These are phyloP conservation scores for Eulimnadia texana DNA, from an alignment of 1,140 invertebrate species.

Conservation along the genomic window DNA sequence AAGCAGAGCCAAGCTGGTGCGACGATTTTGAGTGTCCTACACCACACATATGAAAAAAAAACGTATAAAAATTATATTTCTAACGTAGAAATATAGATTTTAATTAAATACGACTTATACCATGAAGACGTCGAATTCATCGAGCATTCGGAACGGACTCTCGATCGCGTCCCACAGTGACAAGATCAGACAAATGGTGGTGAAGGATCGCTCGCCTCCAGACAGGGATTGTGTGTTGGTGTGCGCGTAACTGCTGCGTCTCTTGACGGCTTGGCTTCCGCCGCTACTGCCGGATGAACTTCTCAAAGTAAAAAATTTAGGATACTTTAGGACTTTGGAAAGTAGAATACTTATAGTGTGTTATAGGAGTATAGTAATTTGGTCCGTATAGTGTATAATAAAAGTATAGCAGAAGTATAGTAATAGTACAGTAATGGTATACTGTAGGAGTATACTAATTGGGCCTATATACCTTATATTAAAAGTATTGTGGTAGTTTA, in stretches of 20 bases:
- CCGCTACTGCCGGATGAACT: too few relatives aligned
- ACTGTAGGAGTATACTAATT: too few relatives aligned
- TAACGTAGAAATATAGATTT: neutral
- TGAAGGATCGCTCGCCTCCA: slow-evolving; percentile 88
- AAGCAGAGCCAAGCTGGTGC: slow-evolving; percentile 49
- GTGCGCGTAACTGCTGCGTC: slow-evolving; percentile 4
- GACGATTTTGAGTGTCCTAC: slow-evolving; percentile 57
- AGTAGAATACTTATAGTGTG: too few relatives aligned
- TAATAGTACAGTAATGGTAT: too few relatives aligned
- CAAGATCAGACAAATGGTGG: slow-evolving; percentile 85
- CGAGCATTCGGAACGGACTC: slow-evolving; percentile 86
- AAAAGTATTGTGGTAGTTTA: too few relatives aligned
- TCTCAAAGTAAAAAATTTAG: too few relatives aligned
- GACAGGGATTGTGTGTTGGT: slow-evolving; percentile 43
- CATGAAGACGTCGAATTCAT: slow-evolving; percentile 99
- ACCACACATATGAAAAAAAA: neutral
- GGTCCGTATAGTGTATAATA: too few relatives aligned
- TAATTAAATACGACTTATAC: slow-evolving; percentile 34
- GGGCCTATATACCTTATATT: too few relatives aligned
- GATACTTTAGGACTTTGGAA: too few relatives aligned
- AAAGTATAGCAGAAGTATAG: too few relatives aligned
- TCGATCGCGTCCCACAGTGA: slow-evolving; percentile 82
- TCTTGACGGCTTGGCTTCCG: too few relatives aligned
- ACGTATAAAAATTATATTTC: neutral
- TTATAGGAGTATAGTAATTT: too few relatives aligned